phyloP scores from a whole-genome alignment of 2,113 vertebrate species.

The Chrysochloris asiatica region DNA sequence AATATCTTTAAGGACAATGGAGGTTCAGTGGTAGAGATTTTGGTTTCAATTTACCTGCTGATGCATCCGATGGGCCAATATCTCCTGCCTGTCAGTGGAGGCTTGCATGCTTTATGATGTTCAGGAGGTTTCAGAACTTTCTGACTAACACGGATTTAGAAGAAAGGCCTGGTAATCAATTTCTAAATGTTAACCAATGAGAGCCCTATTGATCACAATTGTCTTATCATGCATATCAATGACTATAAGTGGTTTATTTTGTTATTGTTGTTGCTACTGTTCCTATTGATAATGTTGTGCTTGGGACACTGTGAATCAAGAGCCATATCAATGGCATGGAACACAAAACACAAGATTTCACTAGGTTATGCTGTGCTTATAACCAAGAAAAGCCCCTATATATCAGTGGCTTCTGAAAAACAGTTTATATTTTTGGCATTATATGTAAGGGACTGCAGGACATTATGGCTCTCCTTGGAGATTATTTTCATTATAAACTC shows the following conservation, averaged over 20 bases:
- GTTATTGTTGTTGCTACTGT: too few relatives aligned
- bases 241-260: neutral
- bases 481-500: neutral
- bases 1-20: neutral
- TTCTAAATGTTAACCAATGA: neutral
- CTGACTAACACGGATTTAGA: too few relatives aligned
- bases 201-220: neutral
- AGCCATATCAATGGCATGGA: too few relatives aligned
- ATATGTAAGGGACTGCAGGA: neutral
- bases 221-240: neutral
- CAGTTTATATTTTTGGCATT: neutral
- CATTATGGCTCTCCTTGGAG: neutral
- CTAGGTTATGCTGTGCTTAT: neutral
- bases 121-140: too few relatives aligned
- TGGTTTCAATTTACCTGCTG: neutral
- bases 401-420: neutral
- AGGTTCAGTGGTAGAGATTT: neutral
- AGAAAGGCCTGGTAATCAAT: too few relatives aligned
- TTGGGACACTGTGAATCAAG: neutral
- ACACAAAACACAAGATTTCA: neutral
- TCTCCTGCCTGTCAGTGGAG: neutral
- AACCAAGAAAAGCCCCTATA: neutral
- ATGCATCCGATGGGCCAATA: neutral
- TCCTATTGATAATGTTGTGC: too few relatives aligned
- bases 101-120: too few relatives aligned